Percentiles rank a stretch among this genome's conserved stretches.
phyloP scores from a whole-genome alignment of 1,140 invertebrate species.

The Apolygus lucorum region DNA sequence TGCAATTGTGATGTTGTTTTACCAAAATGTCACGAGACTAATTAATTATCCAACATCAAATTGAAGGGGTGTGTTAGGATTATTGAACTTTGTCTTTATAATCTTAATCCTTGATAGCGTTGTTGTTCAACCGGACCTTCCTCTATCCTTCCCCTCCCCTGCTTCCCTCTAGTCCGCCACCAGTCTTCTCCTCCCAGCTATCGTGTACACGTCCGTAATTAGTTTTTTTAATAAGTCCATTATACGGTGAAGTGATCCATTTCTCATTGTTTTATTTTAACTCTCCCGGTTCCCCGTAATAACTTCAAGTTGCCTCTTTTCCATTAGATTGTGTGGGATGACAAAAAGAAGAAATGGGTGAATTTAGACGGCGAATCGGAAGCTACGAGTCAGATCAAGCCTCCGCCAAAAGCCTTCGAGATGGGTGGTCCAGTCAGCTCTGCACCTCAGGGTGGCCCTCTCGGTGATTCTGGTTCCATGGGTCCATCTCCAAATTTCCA shows the following conservation, averaged over 20 bases:
- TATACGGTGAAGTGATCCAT: not conserved
- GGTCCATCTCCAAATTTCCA: conserved; percentile 35
- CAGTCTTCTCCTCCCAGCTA: too few species aligned
- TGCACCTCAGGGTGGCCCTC: conserved; percentile 19
- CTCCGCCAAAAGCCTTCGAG: conserved; percentile 65
- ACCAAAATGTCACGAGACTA: too few species aligned
- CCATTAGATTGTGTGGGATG: conserved; percentile 82
- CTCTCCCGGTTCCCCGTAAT: too few species aligned
- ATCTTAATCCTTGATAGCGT: too few species aligned
- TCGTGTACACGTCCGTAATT: too few species aligned
- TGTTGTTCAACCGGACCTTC: too few species aligned
- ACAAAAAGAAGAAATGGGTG: conserved; percentile 72
- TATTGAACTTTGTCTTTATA: too few species aligned
- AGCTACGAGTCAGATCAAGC: conserved; percentile 50
- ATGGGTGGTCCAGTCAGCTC: conserved; percentile 1
- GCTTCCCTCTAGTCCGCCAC: too few species aligned
- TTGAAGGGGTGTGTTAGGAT: too few species aligned
- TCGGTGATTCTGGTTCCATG: not conserved
- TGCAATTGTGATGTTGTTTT: too few species aligned
- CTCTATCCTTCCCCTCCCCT: too few species aligned
- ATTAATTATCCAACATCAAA: too few species aligned
- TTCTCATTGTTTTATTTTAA: not conserved
- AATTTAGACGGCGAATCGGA: conserved; percentile 67
- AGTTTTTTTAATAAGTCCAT: not conserved
- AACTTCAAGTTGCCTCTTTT: conserved; percentile 5